Evolutionary conservation across 2,797 vertebrate species (phyloP).

Genomic region (Sebastes oblongus): DNA sequence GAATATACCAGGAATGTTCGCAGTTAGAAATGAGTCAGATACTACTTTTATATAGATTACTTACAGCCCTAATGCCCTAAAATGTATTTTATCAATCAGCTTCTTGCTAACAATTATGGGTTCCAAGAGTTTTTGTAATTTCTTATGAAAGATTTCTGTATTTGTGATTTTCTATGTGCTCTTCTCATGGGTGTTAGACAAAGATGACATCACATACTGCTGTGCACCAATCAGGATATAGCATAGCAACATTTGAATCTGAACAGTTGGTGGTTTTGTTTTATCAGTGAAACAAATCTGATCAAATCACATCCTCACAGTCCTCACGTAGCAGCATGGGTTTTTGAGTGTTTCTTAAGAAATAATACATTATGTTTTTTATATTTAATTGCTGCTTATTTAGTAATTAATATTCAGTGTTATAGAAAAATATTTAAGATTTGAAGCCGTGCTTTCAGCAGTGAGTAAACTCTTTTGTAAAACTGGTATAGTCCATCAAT

Average conservation of each 20-base stretch:
- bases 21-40: not conserved
- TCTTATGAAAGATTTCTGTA: not conserved
- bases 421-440: not conserved
- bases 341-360: not conserved
- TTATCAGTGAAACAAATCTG: not conserved
- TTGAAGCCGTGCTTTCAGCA: not conserved
- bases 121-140: not conserved
- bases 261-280: not conserved
- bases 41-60: not conserved
- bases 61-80: not conserved
- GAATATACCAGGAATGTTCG: not conserved
- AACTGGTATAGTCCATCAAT: not conserved
- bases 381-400: not conserved
- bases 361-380: not conserved
- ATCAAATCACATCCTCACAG: not conserved
- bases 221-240: not conserved
- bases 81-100: not conserved
- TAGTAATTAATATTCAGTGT: not conserved
- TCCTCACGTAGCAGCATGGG: not conserved
- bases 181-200: not conserved
- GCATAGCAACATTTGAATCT: not conserved
- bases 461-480: not conserved
- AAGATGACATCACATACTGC: not conserved
- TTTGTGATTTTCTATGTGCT: not conserved
- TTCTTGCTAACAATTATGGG: not conserved